Base-by-base conservation (phyloP, 2,888 invertebrate species). In the Unio pictorum region DNA sequence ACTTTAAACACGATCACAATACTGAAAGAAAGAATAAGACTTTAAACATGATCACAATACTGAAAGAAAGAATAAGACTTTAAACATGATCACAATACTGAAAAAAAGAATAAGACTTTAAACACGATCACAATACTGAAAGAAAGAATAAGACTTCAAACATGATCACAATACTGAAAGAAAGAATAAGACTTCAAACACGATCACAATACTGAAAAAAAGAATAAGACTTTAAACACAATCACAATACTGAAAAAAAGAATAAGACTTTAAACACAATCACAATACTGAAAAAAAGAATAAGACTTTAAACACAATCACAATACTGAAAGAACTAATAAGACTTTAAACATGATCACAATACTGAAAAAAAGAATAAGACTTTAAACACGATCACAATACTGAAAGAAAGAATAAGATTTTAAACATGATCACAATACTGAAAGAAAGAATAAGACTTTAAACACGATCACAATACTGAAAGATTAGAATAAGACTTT, bases 21-120 rank as follows among this genome's bases (percentile, higher is more conserved):
- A 7, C 34, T 34, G 34, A 34, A 34, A 34, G 34, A 34, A n/a
- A 7, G 34, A 34, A 23, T 23, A 23, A 91, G 60, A 91, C 79
- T 82, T 91, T 91, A 81, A 91, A 91, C n/a, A 90, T 90, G 63
- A 90, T 85, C 45, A 91, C 90, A 61, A 92, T 89, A 75, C 91
- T 89, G 84, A 66, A 87, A 87, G 17, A 73, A 55, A 66, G 66
- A 64, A 55, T 8, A 61, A 34, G 34, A 34, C 34, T 34, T 34
- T 8, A 34, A 34, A 34, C 34, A 34, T 7, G 7, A 34, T 7
- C 7, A 34, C 7, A 7, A 34, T 34, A 7, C 34, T 34, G 34
- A 34, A 34, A n/a, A n/a, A n/a, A n/a, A 7, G 34, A 34, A 23
- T 23, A 23, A 91, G 60, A 91, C 79, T 82, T 91, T 91, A 81